Percentiles rank a stretch among this genome's conserved stretches.
phyloP scores from a whole-genome alignment of 2,888 invertebrate genomes.

The Chrysina gloriosa region DNA sequence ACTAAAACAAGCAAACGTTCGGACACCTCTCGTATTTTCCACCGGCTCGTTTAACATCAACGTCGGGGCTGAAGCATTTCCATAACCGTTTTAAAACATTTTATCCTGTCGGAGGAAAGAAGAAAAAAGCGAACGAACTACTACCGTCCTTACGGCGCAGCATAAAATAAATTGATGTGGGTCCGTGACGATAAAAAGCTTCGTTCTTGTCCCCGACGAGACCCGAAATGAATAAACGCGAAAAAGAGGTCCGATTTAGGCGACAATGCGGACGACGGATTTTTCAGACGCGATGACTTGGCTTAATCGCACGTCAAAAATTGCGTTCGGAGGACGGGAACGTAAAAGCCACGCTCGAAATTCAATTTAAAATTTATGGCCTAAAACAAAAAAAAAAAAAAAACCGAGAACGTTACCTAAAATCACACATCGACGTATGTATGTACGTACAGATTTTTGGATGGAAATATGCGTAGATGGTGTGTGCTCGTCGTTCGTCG shows the following conservation, averaged over 20 bases:
- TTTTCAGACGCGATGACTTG: slow-evolving; percentile 24
- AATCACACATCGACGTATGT: no score
- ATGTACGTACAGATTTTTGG: no score
- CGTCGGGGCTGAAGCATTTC: background rate
- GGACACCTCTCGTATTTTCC: no score
- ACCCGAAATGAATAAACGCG: background rate
- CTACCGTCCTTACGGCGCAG: background rate
- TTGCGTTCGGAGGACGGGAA: slow-evolving; percentile 2
- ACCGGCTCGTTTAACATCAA: no score
- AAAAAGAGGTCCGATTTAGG: slow-evolving; percentile 20
- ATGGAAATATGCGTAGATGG: no score
- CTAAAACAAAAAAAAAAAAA: slow-evolving; percentile 12
- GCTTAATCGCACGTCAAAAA: slow-evolving; percentile 33
- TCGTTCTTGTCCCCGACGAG: background rate
- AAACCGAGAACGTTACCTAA: no score
- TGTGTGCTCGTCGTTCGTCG: no score
- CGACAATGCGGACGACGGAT: slow-evolving; percentile 7
- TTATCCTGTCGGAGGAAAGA: no score
- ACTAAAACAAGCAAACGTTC: no score
- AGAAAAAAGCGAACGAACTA: background rate
- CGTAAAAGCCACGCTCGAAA: slow-evolving; percentile 9
- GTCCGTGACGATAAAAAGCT: background rate
- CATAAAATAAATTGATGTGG: background rate
- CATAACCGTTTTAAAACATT: background rate
- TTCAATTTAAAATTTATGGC: slow-evolving; percentile 30